Evolutionary conservation across 2,113 vertebrate species (phyloP), one percentile per base, ranked within the genome.

Genomic region (Mola mola): DNA sequence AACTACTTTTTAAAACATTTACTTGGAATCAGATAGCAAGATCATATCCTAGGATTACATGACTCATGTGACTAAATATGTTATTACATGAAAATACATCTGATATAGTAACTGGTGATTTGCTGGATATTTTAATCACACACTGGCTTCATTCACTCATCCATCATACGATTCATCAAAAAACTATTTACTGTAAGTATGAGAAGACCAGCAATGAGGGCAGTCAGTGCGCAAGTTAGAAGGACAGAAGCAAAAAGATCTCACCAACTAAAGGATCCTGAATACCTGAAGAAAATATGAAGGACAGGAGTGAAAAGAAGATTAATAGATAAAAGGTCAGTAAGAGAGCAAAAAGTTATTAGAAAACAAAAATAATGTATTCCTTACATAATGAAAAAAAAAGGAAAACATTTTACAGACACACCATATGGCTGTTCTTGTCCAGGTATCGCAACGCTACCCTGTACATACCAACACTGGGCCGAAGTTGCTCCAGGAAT

Each of bases 401-500:
- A 10, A 6, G 1, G 3, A 51, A 48, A 41, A 41, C 6, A 2
- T 31, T 24, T 41, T 11, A n/a, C 11, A 17, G 15, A 29, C 17
- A 12, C 8, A 40, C 0, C 5, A n/a, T 41, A 29, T 29, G 6
- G 28, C 3, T 36, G 33, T 10, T 36, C 10, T 36, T 36, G 33
- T 36, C 3, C 3, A 36, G 33, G 33, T 9, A 2, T 26, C 6
- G 5, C 5, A 17, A 15, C 1, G 7, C 1, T 1, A n/a, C n/a
- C 5, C 1, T 1, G 17, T 21, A 79, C 88, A 3, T 36, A 86
- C 97, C 96, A 60, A 96, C 58, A 29, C 90, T 72, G 50, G 95
- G 91, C 21, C 93, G 88, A 2, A 96, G 89, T 78, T 94, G 93
- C 78, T 98, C 95, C 66, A 99, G 90, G 77, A 91, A 91, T 8